A percentile compares a stretch with the other conserved stretches of the same genome.
Evolutionary conservation across 2,888 invertebrate genomes (phyloP).

Genomic region (Plagodis dolabraria): DNA sequence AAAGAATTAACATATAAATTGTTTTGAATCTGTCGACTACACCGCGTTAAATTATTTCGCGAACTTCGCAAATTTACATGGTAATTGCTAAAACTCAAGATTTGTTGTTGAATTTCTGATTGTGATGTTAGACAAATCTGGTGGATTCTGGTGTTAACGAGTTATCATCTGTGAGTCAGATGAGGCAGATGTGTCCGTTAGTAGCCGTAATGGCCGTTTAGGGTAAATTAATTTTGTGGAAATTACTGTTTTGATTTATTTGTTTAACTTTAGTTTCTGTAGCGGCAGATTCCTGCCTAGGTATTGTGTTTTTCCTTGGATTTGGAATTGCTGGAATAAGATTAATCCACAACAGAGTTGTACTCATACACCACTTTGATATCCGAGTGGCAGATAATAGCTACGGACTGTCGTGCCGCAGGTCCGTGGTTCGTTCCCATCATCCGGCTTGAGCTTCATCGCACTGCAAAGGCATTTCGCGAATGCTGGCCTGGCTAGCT

Average conservation of each 20-base stretch:
- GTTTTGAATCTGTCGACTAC: constrained; percentile 81
- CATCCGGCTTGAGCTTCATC: too few relatives aligned
- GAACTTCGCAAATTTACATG: constrained; percentile 83
- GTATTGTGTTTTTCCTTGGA: too few relatives aligned
- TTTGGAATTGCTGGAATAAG: too few relatives aligned
- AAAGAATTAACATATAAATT: constrained; percentile 82
- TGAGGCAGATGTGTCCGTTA: constrained; percentile 51
- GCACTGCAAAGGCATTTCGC: too few relatives aligned
- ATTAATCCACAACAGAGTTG: too few relatives aligned
- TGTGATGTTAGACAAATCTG: constrained; percentile 74
- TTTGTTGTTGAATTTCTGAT: constrained; percentile 80
- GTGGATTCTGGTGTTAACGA: constrained; percentile 58
- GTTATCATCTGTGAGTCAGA: constrained; percentile 66
- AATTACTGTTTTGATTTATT: constrained; percentile 23
- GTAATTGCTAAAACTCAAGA: constrained; percentile 84
- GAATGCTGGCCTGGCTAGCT: too few relatives aligned
- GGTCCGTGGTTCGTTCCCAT: too few relatives aligned
- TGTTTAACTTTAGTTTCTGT: neutral
- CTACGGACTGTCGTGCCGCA: too few relatives aligned
- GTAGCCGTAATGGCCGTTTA: constrained; percentile 32
- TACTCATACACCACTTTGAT: too few relatives aligned
- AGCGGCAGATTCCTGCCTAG: neutral
- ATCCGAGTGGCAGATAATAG: too few relatives aligned
- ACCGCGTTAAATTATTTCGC: constrained; percentile 82
- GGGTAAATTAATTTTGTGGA: constrained; percentile 35